Evolutionary conservation across 2,888 invertebrate genomes (phyloP).

Genomic region (Heliconius aoede): DNA sequence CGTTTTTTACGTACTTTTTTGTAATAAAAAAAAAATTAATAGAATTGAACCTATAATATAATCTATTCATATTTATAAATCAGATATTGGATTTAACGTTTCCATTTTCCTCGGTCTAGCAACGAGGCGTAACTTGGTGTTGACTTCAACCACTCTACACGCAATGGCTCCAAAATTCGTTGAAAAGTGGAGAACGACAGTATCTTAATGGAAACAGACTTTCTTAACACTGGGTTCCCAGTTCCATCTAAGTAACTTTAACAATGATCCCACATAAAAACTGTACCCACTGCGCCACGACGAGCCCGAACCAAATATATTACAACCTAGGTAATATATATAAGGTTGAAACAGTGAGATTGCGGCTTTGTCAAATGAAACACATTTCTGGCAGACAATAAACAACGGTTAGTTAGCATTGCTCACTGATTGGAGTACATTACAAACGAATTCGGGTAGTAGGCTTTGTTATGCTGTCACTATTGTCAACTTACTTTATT

Average conservation of each 20-base stretch:
- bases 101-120: not conserved
- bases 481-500: conserved; percentile 22
- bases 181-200: not conserved
- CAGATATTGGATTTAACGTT: not conserved
- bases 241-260: not conserved
- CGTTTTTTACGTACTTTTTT: no score
- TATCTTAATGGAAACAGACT: not conserved
- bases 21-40: no score
- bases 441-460: conserved; percentile 20
- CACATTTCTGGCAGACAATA: conserved; percentile 7
- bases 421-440: conserved; percentile 24
- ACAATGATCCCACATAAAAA: not conserved
- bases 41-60: no score
- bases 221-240: not conserved
- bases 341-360: not conserved
- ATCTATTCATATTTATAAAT: no score
- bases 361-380: not conserved
- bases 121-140: no score
- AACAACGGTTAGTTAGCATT: conserved; percentile 17
- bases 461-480: conserved; percentile 1
- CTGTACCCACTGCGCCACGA: not conserved
- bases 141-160: not conserved
- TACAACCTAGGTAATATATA: not conserved
- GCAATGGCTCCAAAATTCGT: not conserved
- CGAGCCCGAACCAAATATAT: not conserved